Evolutionary conservation across 2,888 invertebrate species (phyloP), one percentile per base, ranked within the genome.

Genomic region (Congeria kusceri): DNA sequence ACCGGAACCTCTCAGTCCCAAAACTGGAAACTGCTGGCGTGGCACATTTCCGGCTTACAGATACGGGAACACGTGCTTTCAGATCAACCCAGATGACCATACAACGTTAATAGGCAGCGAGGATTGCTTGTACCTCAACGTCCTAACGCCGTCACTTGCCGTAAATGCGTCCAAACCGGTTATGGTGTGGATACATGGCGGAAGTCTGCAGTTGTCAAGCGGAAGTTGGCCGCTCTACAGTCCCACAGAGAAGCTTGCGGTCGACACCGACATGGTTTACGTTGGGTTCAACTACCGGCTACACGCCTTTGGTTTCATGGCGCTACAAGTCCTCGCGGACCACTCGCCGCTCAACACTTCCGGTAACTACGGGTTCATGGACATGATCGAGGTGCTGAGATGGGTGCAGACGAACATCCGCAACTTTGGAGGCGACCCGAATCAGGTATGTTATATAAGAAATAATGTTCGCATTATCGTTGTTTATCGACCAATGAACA

Each of bases 221-320:
- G 49, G 49, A 4, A 49, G 49, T 49, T 81, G 81, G 80, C 81
- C 83, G 0, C 83, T 79, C 4, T 87, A 87, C 61, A 77, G 83
- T 53, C 97, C 97, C 0, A 96, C 96, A 0, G 96, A 97, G 0
- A 94, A 96, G 53, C 95, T 97, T 80, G 96, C 97, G 0, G 95
- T 96, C 62, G 95, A 96, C 2, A 95, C 96, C 77, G 96, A 97
- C 91, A 96, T 97, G 1, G 96, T 98, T 11, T 97, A 97, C 91
- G 97, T 98, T 0, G 95, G 96, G 78, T 97, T 97, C 3, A 97
- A 97, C 91, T 97, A 97, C 94, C 95, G 98, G 87, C 94, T 96
- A 49, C 94, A 94, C 15, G 92, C 94, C 0, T 94, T 95, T 74
- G 98, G 98, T 4, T 98, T 98, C 92, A 94, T 98, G 58, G 96